Evolutionary conservation across 2,888 invertebrate species (phyloP), one percentile per base, ranked within the genome.

Genomic region (Idaea biselata): DNA sequence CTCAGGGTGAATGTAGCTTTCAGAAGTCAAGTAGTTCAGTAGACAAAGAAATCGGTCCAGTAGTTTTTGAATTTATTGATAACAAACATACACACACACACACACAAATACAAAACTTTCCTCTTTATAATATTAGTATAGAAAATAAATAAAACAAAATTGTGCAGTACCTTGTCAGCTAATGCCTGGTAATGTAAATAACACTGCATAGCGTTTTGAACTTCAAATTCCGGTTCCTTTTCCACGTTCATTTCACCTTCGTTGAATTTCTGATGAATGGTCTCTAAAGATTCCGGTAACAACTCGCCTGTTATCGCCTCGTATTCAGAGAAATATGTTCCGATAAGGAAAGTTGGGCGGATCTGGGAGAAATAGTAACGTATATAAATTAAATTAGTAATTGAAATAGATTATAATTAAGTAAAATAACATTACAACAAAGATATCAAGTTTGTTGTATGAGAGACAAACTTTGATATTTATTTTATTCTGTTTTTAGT

Each of bases 151-250:
- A 55, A n/a, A n/a, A n/a, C n/a, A n/a, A n/a, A n/a, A n/a, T n/a
- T n/a, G n/a, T n/a, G n/a, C n/a, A n/a, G n/a, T 75, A 94, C 93
- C 95, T 97, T 95, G 71, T 95, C 95, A 0, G 93, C 71, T 0
- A 94, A 89, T 4, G 89, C 89, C 74, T 94, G 94, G 0, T 84
- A 70, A 14, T 87, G 86, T 6, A 94, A 75, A 69, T 93, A 94
- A 69, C 88, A 84, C 70, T 94, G 94, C 90, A 94, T 93, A 0
- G 91, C 87, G 32, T 83, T 82, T 65, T 93, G 93, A 2, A 82
- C 86, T 0, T 70, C 58, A 17, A 86, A 84, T 0, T 70, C 68
- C 0, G 87, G 83, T 54, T 90, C 89, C 60, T 69, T 75, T 7
- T 91, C 91, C 0, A 74, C 75, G 0, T 73, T 71, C 7, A 79